Base-by-base conservation (phyloP, 1,140 invertebrate genomes). In the Dendrolimus punctatus region DNA sequence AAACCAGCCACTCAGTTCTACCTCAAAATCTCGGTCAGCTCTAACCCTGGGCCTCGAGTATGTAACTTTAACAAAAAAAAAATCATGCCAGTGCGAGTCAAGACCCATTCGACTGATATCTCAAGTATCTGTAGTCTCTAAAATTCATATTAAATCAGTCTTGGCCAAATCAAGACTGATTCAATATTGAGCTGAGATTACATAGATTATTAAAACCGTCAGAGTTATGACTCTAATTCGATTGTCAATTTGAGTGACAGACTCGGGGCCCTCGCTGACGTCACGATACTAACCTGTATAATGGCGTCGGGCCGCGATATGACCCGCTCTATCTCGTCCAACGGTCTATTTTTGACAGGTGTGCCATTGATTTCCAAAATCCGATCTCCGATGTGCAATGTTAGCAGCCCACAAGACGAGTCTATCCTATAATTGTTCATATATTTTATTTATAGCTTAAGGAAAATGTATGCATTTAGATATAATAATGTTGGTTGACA, bases 301-400 rank as follows among this genome's bases (percentile, higher is more conserved):
- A 92, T 90, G 55, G 91, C 90, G 59, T 94, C 92, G 0, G 93
- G 92, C 65, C 92, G 91, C 59, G 90, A 88, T 53, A 95, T 91
- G 9, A 94, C 83, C 78, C 93, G 91, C 78, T 96, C 93, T 48
- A 95, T 92, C 54, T 91, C 93, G 60, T 94, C 91, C 45, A 95
- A 88, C 1, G 93, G 90, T 53, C 92, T 91, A 73, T 95, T 93
- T 73, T 92, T 93, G 0, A 97, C 93, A 4, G 95, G 94, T 1
- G 94, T 91, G 1, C 96, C 96, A 89, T 98, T 97, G 8, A 98
- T 94, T 89, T 98, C 96, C 48, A 98, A 86, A 56, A 98, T 96
- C 74, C 92, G 89, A 83, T 98, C 96, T 10, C 96, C 96, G 64
- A 98, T 93, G 76, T 95, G 95, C 41, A 96, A 87, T 8, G 94